Conservation (phyloP, 1,140 invertebrate species). For the Trissolcus basalis region DNA sequence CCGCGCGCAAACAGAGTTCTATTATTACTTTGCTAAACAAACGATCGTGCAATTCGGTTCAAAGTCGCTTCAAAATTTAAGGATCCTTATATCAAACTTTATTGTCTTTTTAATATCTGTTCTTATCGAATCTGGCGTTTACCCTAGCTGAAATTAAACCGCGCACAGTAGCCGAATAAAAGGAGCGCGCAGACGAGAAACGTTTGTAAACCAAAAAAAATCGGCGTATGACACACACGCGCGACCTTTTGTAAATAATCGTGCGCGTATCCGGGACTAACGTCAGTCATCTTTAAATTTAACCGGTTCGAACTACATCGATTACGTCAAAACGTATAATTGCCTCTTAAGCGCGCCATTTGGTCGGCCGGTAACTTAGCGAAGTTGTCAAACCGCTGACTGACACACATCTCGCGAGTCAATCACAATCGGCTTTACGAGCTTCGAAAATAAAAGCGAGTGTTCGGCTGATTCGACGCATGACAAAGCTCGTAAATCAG, state of each 20-base stretch:
- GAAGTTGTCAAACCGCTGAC: slow-evolving; percentile 36
- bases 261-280: background rate
- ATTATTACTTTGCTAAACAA: slow-evolving; percentile 41
- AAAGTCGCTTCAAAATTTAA: slow-evolving; percentile 35
- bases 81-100: slow-evolving; percentile 36
- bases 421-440: slow-evolving; percentile 43
- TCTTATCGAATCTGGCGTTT: too few relatives aligned
- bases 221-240: too few relatives aligned
- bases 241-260: background rate
- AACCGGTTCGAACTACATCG: slow-evolving; percentile 28
- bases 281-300: slow-evolving; percentile 40
- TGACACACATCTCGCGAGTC: slow-evolving; percentile 43
- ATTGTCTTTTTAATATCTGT: slow-evolving; percentile 23
- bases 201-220: too few relatives aligned
- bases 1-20: slow-evolving; percentile 36
- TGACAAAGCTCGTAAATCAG: slow-evolving; percentile 66
- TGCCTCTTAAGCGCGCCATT: slow-evolving; percentile 40
- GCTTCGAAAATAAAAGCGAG: slow-evolving; percentile 38
- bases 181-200: too few relatives aligned
- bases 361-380: slow-evolving; percentile 28
- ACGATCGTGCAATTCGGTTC: slow-evolving; percentile 21
- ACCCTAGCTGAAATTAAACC: too few relatives aligned
- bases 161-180: too few relatives aligned
- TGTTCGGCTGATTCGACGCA: slow-evolving; percentile 34
- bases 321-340: slow-evolving; percentile 45